Base-by-base conservation (phyloP, 2,113 vertebrate genomes). In the Poeciliopsis retropinna region DNA sequence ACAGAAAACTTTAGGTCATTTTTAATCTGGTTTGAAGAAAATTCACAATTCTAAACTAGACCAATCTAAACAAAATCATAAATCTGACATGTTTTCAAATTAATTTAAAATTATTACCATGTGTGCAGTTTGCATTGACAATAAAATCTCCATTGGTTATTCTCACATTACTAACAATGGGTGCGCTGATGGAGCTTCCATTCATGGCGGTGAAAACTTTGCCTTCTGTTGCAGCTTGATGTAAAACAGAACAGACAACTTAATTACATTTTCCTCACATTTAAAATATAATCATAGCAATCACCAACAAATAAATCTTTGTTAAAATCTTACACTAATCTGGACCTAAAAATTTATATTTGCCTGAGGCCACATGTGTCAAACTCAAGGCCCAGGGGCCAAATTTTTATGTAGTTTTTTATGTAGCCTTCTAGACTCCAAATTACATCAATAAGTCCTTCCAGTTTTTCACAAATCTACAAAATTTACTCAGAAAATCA, bases 141-240 rank as follows among this genome's bases (percentile, higher is more conserved):
- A 9, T 65, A 1, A 74, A 1, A 41, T 15, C 15, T 13, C 39
- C 3, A 34, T 15, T n/a, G 4, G 29, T 1, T 41, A 27, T 51
- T 11, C 5, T 0, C 22, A 37, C 37, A 17, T 0, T 12, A 1
- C 0, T n/a, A 0, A 74, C 5, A 28, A 37, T 29, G n/a, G 78
- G 62, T 0, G 0, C 0, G 37, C 0, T 44, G 51, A 61, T 0
- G 9, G 19, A 3, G 2, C 51, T 0, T 66, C 67, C 37, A n/a
- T 3, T 0, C 25, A 66, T 17, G 25, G 47, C 78, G 0, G 3
- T 70, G 34, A n/a, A 0, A 13, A 4, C 13, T 1, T 0, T 2
- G 15, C 15, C 51, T 11, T 19, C 14, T 0, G 0, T 32, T 51
- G 28, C 51, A 34, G 39, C 7, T 29, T n/a, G 11, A 69, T 27